Evolutionary conservation across 1,140 invertebrate species (phyloP), one percentile per base, ranked within the genome.

Genomic region (Geopemphigus sp.): DNA sequence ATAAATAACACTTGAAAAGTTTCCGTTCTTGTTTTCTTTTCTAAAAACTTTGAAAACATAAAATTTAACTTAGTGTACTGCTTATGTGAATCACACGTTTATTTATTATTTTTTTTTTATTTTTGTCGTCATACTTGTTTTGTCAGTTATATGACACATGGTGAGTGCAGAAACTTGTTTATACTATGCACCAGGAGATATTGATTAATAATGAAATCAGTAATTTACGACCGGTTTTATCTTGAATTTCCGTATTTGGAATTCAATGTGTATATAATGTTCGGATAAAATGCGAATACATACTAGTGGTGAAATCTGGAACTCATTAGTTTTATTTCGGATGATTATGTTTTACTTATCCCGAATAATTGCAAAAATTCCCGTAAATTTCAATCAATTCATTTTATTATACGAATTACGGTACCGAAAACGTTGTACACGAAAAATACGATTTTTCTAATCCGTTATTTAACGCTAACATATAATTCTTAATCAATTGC

Each of bases 21-120:
- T 66, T 66, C 0, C 26, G 12, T 17, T 26, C 5, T 17, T 70
- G 1, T 70, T 70, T 53, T 26, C 19, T 19, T 26, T 26, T 70
- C 1, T 8, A 50, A 17, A 50, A 70, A 50, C 45, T 70, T 70
- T 53, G 22, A 70, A 50, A 26, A 70, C 66, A 70, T 15, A 45
- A 70, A 70, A 70, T 45, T 70, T 19, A 32, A 70, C 45, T 70
- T 70, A 66, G 63, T 47, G 17, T 6, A 53, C 45, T 53, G 22
- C 24, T 70, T 26, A 26, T 50, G 24, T 70, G 47, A 26, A 29
- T 70, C 66, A 26, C 66, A 24, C 53, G 45, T 53, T 53, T 53
- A 53, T 70, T 19, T 70, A 70, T 19, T 70, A 70, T 53, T 26
- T 70, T 19, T 70, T 70, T 68, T 70, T 70, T 68, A 53, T 39